Evolutionary conservation across 2,888 invertebrate genomes (phyloP).

Genomic region (Apotomis betuletana): DNA sequence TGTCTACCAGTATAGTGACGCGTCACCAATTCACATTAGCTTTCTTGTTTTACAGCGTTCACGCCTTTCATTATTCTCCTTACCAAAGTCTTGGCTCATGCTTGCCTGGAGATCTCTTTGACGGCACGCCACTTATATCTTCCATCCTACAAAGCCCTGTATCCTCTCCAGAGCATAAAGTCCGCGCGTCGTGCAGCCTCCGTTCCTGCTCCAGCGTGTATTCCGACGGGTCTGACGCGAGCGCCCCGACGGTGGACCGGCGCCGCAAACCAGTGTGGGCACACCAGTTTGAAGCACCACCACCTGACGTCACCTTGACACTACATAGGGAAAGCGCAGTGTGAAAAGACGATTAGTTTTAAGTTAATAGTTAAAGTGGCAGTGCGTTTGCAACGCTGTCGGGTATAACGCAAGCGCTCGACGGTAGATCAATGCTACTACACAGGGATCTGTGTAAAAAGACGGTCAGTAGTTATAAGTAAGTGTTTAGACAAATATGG

Average conservation of each 20-base stretch:
- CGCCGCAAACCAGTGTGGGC: slow-evolving; percentile 61
- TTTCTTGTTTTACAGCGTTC: too few relatives aligned
- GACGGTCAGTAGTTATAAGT: too few relatives aligned
- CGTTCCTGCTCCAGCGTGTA: slow-evolving; percentile 76
- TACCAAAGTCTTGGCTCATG: too few relatives aligned
- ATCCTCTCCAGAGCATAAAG: slow-evolving; percentile 65
- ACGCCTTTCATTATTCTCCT: too few relatives aligned
- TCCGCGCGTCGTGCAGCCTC: slow-evolving; percentile 70
- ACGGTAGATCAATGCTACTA: too few relatives aligned
- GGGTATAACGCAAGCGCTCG: too few relatives aligned
- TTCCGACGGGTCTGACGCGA: slow-evolving; percentile 69
- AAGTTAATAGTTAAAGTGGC: not conserved
- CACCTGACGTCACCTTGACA: slow-evolving; percentile 76
- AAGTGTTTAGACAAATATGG: too few relatives aligned
- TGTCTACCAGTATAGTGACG: too few relatives aligned
- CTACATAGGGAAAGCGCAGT: slow-evolving; percentile 75
- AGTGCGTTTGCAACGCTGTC: too few relatives aligned
- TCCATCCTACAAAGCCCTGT: slow-evolving; percentile 1
- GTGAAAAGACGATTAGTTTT: slow-evolving; percentile 46
- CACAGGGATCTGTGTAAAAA: slow-evolving; percentile 53
- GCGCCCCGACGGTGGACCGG: slow-evolving; percentile 60
- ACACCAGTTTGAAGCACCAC: slow-evolving; percentile 69
- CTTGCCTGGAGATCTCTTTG: too few relatives aligned
- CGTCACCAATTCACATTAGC: too few relatives aligned
- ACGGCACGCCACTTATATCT: not conserved